Evolutionary conservation across 2,888 invertebrate species (phyloP).

Genomic region (Lasioglossum calceatum): DNA sequence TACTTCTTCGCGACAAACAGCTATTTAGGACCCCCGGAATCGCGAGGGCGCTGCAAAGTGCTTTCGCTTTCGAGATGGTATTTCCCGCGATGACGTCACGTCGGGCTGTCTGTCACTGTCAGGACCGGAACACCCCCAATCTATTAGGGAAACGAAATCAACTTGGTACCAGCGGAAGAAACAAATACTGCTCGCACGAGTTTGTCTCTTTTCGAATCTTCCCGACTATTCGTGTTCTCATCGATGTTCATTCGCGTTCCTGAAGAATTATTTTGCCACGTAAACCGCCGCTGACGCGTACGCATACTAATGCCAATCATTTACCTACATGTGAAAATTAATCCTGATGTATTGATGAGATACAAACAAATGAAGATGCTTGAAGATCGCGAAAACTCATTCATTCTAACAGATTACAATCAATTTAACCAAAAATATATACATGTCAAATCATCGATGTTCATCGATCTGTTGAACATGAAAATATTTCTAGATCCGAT

Average conservation of each 20-base stretch:
- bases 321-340: background rate
- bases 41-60: slow-evolving; percentile 29
- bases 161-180: slow-evolving; percentile 3
- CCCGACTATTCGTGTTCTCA: background rate
- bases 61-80: slow-evolving; percentile 9
- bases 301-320: background rate
- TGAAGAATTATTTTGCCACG: background rate
- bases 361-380: no score
- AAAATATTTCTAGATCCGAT: no score
- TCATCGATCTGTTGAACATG: no score
- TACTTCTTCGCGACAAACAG: slow-evolving; percentile 16
- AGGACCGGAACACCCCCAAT: slow-evolving; percentile 25
- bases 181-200: background rate
- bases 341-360: background rate
- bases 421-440: no score
- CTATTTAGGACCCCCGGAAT: slow-evolving; percentile 12
- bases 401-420: no score
- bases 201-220: slow-evolving; percentile 4
- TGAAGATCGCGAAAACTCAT: no score
- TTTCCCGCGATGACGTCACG: slow-evolving; percentile 41
- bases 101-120: slow-evolving; percentile 71
- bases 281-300: background rate
- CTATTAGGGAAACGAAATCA: slow-evolving; percentile 30
- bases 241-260: background rate
- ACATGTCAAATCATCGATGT: no score